Base-by-base conservation (phyloP, 2,797 vertebrate genomes). In the Rousettus madagascariensis region DNA sequence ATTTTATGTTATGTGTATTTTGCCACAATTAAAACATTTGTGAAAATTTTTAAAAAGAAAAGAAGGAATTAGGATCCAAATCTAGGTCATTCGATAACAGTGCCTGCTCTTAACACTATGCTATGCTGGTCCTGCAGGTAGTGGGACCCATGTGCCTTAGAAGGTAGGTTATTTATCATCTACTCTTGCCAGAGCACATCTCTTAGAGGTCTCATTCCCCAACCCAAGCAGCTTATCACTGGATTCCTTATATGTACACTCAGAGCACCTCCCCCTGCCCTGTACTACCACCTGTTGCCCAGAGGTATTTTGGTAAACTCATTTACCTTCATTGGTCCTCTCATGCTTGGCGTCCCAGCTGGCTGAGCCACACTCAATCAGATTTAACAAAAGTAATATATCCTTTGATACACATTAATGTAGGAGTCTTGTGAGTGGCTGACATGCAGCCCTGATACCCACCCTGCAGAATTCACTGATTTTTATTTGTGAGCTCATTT, bases 21-120 rank as follows among this genome's bases (percentile, higher is more conserved):
- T 61, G 66, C 28, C 33, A 49, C 43, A 51, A 59, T 38, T 17
- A 77, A 80, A 10, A 46, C 24, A n/a, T 65, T 55, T 36, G 28
- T n/a, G 38, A 75, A 63, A 71, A 20, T 15, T 30, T 28, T 30
- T 57, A 46, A 20, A 80, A 74, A 66, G 13, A n/a, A 24, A 63
- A 57, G 36, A 61, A 61, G n/a, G 74, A 89, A 33, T 53, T 15
- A 74, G 65, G 24, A 41, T 75, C 53, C 30, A 91, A 91, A 82
- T 57, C 41, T 68, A 87, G 10, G 20, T 72, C 26, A 6, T 36
- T 36, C 15, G 16, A n/a, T 19, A 16, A 61, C 28, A 63, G 8
- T 79, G 65, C 11, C 55, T 10, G 43, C 49, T 75, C 74, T 88
- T 41, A n/a, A 43, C 63, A 49, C 36, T 15, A 80, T 53, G 59